Evolutionary conservation across 2,888 invertebrate species (phyloP).

Genomic region (Plebejus melissa): DNA sequence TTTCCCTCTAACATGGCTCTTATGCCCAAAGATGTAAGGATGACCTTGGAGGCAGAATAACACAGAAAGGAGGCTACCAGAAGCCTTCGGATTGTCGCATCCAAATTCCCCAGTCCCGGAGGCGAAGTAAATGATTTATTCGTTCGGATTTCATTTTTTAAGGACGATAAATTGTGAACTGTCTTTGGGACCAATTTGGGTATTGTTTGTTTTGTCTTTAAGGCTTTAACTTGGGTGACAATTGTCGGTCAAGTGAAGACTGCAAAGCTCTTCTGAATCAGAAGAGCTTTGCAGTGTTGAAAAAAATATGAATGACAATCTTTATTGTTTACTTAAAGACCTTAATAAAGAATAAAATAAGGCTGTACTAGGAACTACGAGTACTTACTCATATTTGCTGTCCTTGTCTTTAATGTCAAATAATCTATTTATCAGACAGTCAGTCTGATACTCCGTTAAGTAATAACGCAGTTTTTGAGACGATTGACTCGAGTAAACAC

Average conservation of each 20-base stretch:
- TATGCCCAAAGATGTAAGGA: not conserved
- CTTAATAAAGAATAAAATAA: too few relatives aligned
- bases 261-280: not conserved
- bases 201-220: slow-evolving; percentile 15
- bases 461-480: too few relatives aligned
- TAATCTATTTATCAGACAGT: too few relatives aligned
- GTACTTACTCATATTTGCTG: too few relatives aligned
- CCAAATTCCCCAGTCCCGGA: slow-evolving; percentile 32
- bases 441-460: too few relatives aligned
- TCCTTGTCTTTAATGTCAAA: too few relatives aligned
- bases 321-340: too few relatives aligned
- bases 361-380: too few relatives aligned
- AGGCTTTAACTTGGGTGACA: not conserved
- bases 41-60: slow-evolving; percentile 32
- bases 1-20: not conserved
- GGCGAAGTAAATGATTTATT: slow-evolving; percentile 39
- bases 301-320: not conserved
- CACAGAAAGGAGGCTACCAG: slow-evolving; percentile 1
- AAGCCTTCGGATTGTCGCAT: slow-evolving; percentile 31
- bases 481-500: not conserved
- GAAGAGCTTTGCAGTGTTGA: not conserved
- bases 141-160: slow-evolving; percentile 30
- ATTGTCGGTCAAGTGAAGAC: not conserved
- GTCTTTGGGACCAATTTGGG: slow-evolving; percentile 18
- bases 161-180: slow-evolving; percentile 8